Conservation (phyloP, 2,888 invertebrate genomes). For the Phytoseiulus persimilis region DNA sequence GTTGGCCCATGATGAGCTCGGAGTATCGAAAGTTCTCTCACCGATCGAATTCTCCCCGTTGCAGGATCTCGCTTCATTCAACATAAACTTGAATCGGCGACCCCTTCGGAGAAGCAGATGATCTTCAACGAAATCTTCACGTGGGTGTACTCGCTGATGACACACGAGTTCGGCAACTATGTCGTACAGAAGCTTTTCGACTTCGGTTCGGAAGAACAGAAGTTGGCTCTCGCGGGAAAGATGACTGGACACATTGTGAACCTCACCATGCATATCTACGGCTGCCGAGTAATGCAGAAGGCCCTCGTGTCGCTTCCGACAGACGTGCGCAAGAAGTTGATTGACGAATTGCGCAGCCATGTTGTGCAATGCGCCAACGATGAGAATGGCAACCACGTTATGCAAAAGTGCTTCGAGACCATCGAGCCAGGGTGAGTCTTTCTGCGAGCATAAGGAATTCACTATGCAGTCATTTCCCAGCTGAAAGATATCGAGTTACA, state of each 20-base stretch:
- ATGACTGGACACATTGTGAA: conserved; percentile 52
- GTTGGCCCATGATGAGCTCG: too few species aligned
- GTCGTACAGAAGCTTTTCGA: conserved; percentile 56
- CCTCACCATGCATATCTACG: conserved; percentile 56
- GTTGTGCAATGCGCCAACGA: conserved; percentile 56
- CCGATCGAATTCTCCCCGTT: not conserved
- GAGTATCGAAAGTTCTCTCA: not conserved
- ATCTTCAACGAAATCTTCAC: conserved; percentile 54
- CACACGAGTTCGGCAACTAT: conserved; percentile 55
- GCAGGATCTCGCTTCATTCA: conserved; percentile 55
- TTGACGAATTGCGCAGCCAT: conserved; percentile 54
- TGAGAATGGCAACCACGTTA: conserved; percentile 57
- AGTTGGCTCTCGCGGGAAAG: conserved; percentile 50
- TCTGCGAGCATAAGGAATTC: too few species aligned
- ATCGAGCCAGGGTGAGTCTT: conserved; percentile 50
- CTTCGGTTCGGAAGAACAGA: conserved; percentile 54
- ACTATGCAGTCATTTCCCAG: too few species aligned
- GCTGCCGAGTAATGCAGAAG: conserved; percentile 56
- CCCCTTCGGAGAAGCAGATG: conserved; percentile 53
- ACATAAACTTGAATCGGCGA: conserved; percentile 55
- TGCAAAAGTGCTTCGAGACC: conserved; percentile 56
- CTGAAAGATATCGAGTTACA: too few species aligned
- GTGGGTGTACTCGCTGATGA: conserved; percentile 54
- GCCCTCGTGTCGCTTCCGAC: conserved; percentile 53
- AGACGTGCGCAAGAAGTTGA: conserved; percentile 53